Conservation (phyloP, 2,888 invertebrate genomes). For the Melanargia galathea region DNA sequence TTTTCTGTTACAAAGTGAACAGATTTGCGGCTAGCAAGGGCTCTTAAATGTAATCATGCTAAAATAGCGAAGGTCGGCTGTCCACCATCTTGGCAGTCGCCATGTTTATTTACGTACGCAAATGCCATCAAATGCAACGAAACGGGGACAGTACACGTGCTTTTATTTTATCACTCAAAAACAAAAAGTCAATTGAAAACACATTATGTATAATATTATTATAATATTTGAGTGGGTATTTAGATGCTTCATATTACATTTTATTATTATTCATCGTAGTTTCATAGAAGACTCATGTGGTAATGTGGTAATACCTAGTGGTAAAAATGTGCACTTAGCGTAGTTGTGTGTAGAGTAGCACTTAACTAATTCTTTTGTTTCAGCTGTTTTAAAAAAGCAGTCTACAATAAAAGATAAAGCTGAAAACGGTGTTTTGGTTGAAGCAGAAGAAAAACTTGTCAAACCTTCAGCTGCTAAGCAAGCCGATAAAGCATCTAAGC, state of each 20-base stretch:
- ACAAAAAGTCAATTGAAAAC: background rate
- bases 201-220: too few relatives aligned
- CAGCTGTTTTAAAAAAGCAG: constrained; percentile 75
- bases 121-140: constrained; percentile 73
- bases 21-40: constrained; percentile 33
- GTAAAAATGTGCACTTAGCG: too few relatives aligned
- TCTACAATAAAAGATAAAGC: constrained; percentile 70
- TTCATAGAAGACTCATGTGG: too few relatives aligned
- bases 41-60: constrained; percentile 55
- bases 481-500: constrained; percentile 59
- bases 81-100: constrained; percentile 75
- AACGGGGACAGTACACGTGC: constrained; percentile 41
- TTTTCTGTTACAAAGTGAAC: constrained; percentile 18
- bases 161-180: constrained; percentile 27
- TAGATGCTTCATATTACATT: too few relatives aligned
- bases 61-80: constrained; percentile 79
- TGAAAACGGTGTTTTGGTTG: constrained; percentile 66
- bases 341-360: background rate
- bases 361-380: constrained; percentile 15
- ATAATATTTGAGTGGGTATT: too few relatives aligned
- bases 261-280: too few relatives aligned
- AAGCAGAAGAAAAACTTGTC: constrained; percentile 67
- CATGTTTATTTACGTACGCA: constrained; percentile 79
- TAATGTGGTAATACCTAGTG: too few relatives aligned
- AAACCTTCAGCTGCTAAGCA: constrained; percentile 72